Base-by-base conservation (phyloP, 35 echinoderm and acorn worm genomes). In the Amphiura filiformis region DNA sequence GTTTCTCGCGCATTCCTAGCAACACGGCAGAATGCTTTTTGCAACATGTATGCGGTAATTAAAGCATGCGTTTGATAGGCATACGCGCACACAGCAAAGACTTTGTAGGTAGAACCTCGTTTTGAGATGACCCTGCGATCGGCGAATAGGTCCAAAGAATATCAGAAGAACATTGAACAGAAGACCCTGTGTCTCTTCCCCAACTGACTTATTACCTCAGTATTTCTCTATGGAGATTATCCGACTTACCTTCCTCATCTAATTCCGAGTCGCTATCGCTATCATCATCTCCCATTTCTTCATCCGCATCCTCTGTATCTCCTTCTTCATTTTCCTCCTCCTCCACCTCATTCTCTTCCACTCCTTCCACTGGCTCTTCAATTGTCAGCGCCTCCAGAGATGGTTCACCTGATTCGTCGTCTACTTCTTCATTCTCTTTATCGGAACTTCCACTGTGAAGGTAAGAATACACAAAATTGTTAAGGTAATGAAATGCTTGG, bases 381-480 rank as follows among this genome's bases (percentile, higher is more conserved):
- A 52, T 40, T 1, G 56, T 82, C 22, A 70, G 47, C 12, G 76
- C 36, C 32, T 80, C 76, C 32, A 86, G 38, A 13, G 85, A 76
- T 56, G 75, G 37, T 28, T 61, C 79, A 22, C 36, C 84, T 28
- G 85, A 34, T 12, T 91, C 52, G 4, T 78, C 41, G 37, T 84
- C 89, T 3, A 38, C 84, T 36, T 76, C 75, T 34, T 92, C 88
- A 83, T 90, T 90, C 37, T 90, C 88, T 36, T 80, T 88, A 56
- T 88, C 86, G 31, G 86, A 88, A 57, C 77, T 39, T 42, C 44
- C 38, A 39, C 38, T 32, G 35, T 1, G 14, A 26, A 22, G 37
- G 32, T 23, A n/a, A 49, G 40, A 82, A 34, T 1, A 78, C 14
- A 18, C 2, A 78, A 78, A 31, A 31, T 77, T 77, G n/a, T 77